These are phyloP conservation scores for Pegoplata infirma DNA, from an alignment of 2,888 invertebrate genomes.

Conservation along the genomic window DNA sequence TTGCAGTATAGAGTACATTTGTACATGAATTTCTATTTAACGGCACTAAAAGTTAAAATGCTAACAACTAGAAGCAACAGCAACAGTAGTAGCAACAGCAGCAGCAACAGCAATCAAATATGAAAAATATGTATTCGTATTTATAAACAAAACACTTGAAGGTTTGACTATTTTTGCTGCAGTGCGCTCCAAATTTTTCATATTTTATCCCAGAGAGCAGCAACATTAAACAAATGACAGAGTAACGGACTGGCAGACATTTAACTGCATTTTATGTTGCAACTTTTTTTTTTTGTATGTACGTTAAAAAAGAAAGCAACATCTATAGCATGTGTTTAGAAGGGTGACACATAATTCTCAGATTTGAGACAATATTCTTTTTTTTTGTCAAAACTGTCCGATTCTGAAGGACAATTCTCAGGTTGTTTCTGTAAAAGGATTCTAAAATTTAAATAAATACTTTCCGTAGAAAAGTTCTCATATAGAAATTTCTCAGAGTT, in stretches of 20 bases:
- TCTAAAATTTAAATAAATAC: too few relatives aligned
- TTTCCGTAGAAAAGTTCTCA: too few relatives aligned
- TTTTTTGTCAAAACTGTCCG: too few relatives aligned
- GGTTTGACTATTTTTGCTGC: conserved; percentile 57
- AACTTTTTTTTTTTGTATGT: too few relatives aligned
- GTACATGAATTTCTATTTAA: not conserved
- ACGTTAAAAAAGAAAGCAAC: too few relatives aligned
- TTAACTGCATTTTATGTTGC: conserved; percentile 49
- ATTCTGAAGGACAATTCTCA: too few relatives aligned
- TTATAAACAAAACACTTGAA: conserved; percentile 47
- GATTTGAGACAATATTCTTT: too few relatives aligned
- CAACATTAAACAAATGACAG: conserved; percentile 49
- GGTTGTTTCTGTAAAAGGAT: too few relatives aligned
- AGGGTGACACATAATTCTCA: too few relatives aligned
- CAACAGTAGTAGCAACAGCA: too few relatives aligned
- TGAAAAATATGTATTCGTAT: not conserved
- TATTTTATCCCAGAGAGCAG: conserved; percentile 45
- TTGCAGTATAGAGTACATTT: not conserved
- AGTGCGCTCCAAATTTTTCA: conserved; percentile 58
- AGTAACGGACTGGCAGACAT: conserved; percentile 36
- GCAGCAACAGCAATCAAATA: not conserved
- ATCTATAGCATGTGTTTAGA: too few relatives aligned
- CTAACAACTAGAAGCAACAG: not conserved
- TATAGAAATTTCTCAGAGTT: too few relatives aligned
- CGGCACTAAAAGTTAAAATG: not conserved